phyloP scores from a whole-genome alignment of 2,113 vertebrate species.

The Platysteira castanea region DNA sequence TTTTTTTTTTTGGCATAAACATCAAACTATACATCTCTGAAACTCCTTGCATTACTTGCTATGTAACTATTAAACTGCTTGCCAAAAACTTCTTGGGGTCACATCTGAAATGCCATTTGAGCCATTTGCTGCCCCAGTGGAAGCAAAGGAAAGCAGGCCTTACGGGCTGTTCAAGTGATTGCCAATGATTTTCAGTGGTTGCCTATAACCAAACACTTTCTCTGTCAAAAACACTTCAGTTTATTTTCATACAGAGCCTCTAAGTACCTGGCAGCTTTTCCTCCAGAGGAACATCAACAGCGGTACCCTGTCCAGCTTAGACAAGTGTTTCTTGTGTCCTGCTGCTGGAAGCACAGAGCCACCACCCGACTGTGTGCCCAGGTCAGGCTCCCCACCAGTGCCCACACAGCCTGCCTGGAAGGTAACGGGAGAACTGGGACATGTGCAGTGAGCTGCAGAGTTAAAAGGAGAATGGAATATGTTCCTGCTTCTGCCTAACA shows the following conservation, averaged over 20 bases:
- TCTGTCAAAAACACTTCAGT: not conserved
- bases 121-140: not conserved
- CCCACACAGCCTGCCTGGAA: rapidly evolving
- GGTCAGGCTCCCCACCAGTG: not conserved
- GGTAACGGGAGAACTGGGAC: rapidly evolving
- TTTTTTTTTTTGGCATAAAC: constrained; percentile 3
- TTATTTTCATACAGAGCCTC: not conserved
- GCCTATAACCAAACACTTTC: not conserved
- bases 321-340: not conserved
- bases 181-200: not conserved
- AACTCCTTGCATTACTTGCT: not conserved
- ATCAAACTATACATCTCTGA: constrained; percentile 14
- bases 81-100: not conserved
- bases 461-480: not conserved
- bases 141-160: not conserved
- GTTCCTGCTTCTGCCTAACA: not conserved
- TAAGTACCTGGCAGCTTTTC: not conserved
- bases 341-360: not conserved
- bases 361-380: rapidly evolving
- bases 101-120: not conserved
- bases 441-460: rapidly evolving
- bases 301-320: not conserved
- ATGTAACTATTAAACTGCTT: not conserved
- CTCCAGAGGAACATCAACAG: not conserved
- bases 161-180: not conserved